Percentiles rank a stretch among this genome's conserved stretches.
Evolutionary conservation across 1,140 invertebrate species (phyloP).

Genomic region (Drosophila bocki): DNA sequence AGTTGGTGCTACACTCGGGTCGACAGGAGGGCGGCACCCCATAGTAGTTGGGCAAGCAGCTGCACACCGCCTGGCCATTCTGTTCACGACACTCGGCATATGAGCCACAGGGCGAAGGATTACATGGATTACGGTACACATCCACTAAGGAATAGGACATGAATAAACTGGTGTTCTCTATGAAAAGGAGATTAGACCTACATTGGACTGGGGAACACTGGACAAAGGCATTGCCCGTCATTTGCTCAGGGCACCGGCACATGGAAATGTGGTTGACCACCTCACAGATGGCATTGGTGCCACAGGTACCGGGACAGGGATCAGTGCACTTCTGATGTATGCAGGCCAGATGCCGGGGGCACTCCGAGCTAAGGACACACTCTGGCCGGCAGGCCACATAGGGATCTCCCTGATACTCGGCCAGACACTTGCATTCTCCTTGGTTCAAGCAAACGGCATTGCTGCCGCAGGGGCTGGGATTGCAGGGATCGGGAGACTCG

Average conservation of each 20-base stretch:
- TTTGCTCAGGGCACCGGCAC: slow-evolving; percentile 90
- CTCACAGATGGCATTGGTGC: slow-evolving; percentile 89
- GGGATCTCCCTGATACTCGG: slow-evolving; percentile 89
- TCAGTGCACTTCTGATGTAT: slow-evolving; percentile 90
- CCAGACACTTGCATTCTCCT: slow-evolving; percentile 89
- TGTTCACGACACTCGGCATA: slow-evolving; percentile 88
- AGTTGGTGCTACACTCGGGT: slow-evolving; percentile 88
- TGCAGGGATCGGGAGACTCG: slow-evolving; percentile 87
- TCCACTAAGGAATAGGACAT: slow-evolving; percentile 45
- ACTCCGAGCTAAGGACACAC: slow-evolving; percentile 93
- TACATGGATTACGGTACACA: slow-evolving; percentile 86
- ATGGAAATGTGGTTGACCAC: slow-evolving; percentile 92
- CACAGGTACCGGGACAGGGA: slow-evolving; percentile 92
- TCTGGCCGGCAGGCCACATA: slow-evolving; percentile 91
- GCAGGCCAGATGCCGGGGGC: slow-evolving; percentile 90
- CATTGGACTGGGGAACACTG: slow-evolving; percentile 84
- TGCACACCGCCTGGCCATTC: slow-evolving; percentile 88
- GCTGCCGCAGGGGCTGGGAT: slow-evolving; percentile 76
- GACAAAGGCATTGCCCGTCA: slow-evolving; percentile 91
- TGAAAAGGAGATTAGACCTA: slow-evolving; percentile 66
- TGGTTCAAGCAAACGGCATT: slow-evolving; percentile 91
- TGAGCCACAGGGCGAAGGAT: slow-evolving; percentile 91
- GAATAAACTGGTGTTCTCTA: slow-evolving; percentile 10
- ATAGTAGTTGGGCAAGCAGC: slow-evolving; percentile 88
- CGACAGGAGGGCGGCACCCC: slow-evolving; percentile 89